These are phyloP conservation scores for Gonocerus acuteangulatus DNA, from an alignment of 2,888 invertebrate genomes.

Conservation along the genomic window DNA sequence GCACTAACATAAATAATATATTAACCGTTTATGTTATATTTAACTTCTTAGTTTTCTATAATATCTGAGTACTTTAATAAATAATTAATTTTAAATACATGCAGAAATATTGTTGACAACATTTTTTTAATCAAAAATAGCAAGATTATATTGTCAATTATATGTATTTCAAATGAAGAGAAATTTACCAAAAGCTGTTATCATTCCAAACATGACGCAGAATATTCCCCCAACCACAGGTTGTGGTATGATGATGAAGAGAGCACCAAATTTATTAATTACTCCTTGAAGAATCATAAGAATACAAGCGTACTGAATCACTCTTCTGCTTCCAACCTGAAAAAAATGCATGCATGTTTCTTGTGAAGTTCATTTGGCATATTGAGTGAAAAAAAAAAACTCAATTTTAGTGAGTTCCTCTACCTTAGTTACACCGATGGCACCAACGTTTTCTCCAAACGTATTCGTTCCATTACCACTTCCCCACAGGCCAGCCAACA, in stretches of 20 bases:
- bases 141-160: too few relatives aligned
- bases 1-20: too few relatives aligned
- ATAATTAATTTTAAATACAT: too few relatives aligned
- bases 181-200: conserved; percentile 62
- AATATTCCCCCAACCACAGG: conserved; percentile 74
- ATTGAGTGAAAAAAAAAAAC: neutral
- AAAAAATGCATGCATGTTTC: neutral
- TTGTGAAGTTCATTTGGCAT: too few relatives aligned
- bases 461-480: conserved; percentile 82
- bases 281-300: conserved; percentile 68
- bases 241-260: conserved; percentile 72
- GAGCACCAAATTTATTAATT: conserved; percentile 68
- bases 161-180: too few relatives aligned
- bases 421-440: conserved; percentile 78
- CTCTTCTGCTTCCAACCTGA: conserved; percentile 69
- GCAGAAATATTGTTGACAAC: too few relatives aligned
- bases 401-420: neutral
- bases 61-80: too few relatives aligned
- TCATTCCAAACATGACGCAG: conserved; percentile 77
- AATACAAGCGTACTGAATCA: conserved; percentile 66
- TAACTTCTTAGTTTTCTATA: too few relatives aligned
- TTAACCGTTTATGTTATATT: too few relatives aligned
- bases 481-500: conserved; percentile 77
- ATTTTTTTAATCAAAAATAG: too few relatives aligned
- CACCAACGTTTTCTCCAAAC: conserved; percentile 83